phyloP scores from a whole-genome alignment of 2,797 vertebrate species.

The Labeo calbasu region DNA sequence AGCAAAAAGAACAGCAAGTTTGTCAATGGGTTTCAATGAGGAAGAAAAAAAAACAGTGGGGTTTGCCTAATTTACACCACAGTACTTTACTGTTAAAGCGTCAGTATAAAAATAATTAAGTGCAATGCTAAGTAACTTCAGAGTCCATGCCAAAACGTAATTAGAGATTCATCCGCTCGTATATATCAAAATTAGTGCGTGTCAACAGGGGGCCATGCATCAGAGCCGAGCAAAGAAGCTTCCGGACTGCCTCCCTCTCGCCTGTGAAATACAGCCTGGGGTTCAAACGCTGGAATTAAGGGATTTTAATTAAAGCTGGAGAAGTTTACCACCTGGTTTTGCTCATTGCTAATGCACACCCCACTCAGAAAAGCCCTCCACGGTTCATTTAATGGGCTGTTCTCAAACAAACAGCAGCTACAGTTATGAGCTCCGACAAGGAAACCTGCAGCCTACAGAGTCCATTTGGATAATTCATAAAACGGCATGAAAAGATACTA shows the following conservation, averaged over 20 bases:
- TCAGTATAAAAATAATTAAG: constrained; percentile 84
- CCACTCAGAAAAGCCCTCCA: constrained; percentile 48
- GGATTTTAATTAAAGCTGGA: constrained; percentile 78
- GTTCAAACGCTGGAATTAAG: constrained; percentile 75
- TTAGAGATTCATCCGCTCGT: constrained; percentile 90
- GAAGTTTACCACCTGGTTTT: constrained; percentile 79
- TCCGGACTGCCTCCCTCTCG: constrained; percentile 80
- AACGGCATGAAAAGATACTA: not conserved
- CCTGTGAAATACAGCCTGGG: constrained; percentile 77
- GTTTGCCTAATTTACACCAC: constrained; percentile 79
- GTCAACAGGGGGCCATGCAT: constrained; percentile 88
- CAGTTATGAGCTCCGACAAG: constrained; percentile 12
- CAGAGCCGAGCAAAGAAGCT: constrained; percentile 77
- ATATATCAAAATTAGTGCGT: constrained; percentile 93
- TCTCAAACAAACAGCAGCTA: constrained; percentile 53
- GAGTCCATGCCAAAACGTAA: constrained; percentile 89
- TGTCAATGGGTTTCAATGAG: constrained; percentile 41
- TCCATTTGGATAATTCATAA: not conserved
- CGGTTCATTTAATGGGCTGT: constrained; percentile 54
- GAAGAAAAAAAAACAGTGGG: constrained; percentile 53
- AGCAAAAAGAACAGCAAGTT: not conserved
- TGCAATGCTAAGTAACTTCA: constrained; percentile 83
- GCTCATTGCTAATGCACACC: constrained; percentile 59
- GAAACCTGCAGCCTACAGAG: not conserved
- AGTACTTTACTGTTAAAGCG: constrained; percentile 72